Base-by-base conservation (phyloP, 2,888 invertebrate genomes). In the Dynastes tityus region DNA sequence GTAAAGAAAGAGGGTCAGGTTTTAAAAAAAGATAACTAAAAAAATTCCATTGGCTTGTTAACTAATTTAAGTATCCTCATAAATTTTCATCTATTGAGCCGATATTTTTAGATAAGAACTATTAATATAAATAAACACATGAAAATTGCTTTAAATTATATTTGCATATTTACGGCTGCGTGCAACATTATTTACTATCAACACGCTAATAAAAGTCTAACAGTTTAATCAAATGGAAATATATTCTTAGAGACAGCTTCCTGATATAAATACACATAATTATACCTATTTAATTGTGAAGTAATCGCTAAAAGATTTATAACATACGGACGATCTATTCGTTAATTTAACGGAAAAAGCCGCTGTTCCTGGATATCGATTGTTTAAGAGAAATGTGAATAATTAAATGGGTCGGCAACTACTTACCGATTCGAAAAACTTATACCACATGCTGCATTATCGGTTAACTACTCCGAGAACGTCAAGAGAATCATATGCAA, bases 341-440 rank as follows among this genome's bases (percentile, higher is more conserved):
- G n/a, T 51, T 68, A 68, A 16, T 27, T 27, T n/a, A 11, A 13
- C 29, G 11, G 51, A 68, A 68, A 8, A 68, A 68, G 68, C 51
- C 29, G 51, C 2, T 29, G 45, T 49, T 45, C 51, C 3, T 32
- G 11, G 63, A 2, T 74, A 74, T 74, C 73, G 73, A 74, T 74
- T 74, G 27, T 16, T 27, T 22, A 74, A 45, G 9, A 22, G 61
- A 27, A 63, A 61, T 61, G 61, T 74, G n/a, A 74, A 74, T 74
- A 74, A 74, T 74, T 61, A 45, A 74, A 27, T 32, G 40, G 45
- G 27, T 37, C n/a, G 22, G 37, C 55, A 32, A 45, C 2, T 61
- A 74, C 73, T 74, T 74, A 74, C 73, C 73, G 61, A 61, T 61
- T 40, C 61, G 45, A 13, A 61, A 49, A 63, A 27, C 49, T 61